A percentile compares a stretch with the other conserved stretches of the same genome.
phyloP scores from a whole-genome alignment of 2,888 invertebrate species.

The Adela reaumurella region DNA sequence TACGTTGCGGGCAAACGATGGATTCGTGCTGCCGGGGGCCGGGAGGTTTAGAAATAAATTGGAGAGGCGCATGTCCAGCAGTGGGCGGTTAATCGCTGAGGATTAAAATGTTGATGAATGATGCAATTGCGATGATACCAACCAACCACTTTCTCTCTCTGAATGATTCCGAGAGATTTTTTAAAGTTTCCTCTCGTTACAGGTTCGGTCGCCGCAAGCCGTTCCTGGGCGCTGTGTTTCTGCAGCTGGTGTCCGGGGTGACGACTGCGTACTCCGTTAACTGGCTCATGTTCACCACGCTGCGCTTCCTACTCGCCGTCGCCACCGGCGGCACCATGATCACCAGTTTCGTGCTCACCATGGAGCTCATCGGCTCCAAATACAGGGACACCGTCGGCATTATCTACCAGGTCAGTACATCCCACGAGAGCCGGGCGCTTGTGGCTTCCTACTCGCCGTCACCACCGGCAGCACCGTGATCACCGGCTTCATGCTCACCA shows the following conservation, averaged over 20 bases:
- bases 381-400: constrained; percentile 68
- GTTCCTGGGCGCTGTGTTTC: constrained; percentile 66
- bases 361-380: constrained; percentile 63
- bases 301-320: constrained; percentile 68
- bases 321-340: constrained; percentile 84
- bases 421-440: too few relatives aligned
- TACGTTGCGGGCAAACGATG: too few relatives aligned
- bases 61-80: too few relatives aligned
- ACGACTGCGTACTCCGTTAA: constrained; percentile 68
- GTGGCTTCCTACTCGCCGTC: constrained; percentile 60
- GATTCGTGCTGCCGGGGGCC: too few relatives aligned
- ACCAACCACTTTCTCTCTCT: too few relatives aligned
- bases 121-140: too few relatives aligned
- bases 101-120: too few relatives aligned
- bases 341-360: constrained; percentile 67
- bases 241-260: constrained; percentile 70
- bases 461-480: constrained; percentile 71
- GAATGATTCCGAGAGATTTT: too few relatives aligned
- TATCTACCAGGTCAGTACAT: constrained; percentile 48
- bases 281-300: constrained; percentile 61
- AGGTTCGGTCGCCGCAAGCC: constrained; percentile 75
- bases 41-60: too few relatives aligned
- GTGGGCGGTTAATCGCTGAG: too few relatives aligned
- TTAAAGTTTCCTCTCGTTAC: constrained; percentile 16
- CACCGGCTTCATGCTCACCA: too few relatives aligned